These are phyloP conservation scores for Mastomys natalensis DNA, from an alignment of 2,113 vertebrate species.

Conservation along the genomic window DNA sequence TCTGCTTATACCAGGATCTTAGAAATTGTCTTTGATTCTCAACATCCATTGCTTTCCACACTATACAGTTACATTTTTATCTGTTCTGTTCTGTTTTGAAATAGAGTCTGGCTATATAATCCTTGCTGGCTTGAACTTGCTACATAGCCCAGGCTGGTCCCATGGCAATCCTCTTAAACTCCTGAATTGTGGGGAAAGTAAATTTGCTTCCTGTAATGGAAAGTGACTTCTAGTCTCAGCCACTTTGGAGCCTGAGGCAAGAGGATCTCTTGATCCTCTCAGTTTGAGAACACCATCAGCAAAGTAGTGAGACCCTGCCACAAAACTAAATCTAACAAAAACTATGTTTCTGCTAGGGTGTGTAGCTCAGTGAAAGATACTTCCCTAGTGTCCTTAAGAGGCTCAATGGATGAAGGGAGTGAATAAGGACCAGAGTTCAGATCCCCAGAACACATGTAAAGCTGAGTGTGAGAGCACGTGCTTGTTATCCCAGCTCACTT, in stretches of 20 bases:
- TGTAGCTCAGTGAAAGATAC: neutral
- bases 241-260: neutral
- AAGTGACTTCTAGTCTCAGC: neutral
- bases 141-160: neutral
- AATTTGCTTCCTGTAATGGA: neutral
- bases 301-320: neutral
- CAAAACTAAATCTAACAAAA: neutral
- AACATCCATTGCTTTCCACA: neutral
- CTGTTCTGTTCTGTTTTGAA: neutral
- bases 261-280: neutral
- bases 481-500: too few species aligned
- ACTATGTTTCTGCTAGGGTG: neutral
- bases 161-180: neutral
- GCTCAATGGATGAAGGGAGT: neutral
- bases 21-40: constrained; percentile 27
- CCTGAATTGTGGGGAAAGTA: neutral
- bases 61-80: neutral
- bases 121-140: neutral
- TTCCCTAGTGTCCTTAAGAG: neutral
- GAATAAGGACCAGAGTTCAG: neutral
- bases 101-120: neutral
- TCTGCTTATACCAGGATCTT: neutral
- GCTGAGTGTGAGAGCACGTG: accelerated
- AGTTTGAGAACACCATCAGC: neutral
- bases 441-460: neutral